These are phyloP conservation scores for Alviniconcha marisindica DNA, from an alignment of 1,140 invertebrate species.

Conservation along the genomic window DNA sequence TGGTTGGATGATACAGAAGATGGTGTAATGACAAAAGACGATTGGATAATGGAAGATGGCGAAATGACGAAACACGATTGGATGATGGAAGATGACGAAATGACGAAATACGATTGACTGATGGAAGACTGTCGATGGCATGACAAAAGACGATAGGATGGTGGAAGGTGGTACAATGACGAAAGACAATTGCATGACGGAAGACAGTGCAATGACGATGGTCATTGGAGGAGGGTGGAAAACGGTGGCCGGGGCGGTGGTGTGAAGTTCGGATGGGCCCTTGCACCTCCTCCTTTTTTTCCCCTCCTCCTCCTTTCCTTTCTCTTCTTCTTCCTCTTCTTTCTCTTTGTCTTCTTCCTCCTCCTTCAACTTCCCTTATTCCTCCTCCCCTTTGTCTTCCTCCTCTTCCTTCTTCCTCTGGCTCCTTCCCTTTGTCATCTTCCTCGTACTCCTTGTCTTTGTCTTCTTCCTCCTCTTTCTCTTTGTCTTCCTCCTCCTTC, in stretches of 20 bases:
- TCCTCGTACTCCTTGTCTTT: too few species aligned
- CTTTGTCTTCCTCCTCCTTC: background rate
- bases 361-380: too few species aligned
- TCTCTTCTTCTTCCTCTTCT: background rate
- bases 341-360: background rate
- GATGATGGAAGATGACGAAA: too few species aligned
- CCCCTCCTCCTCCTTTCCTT: background rate
- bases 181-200: background rate
- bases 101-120: too few species aligned
- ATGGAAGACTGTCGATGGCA: too few species aligned
- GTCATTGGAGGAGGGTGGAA: background rate
- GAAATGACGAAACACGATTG: too few species aligned
- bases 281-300: background rate
- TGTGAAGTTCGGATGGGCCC: background rate
- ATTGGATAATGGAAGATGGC: too few species aligned
- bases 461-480: background rate
- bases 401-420: too few species aligned
- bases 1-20: too few species aligned
- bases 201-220: background rate
- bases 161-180: background rate
- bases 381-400: too few species aligned
- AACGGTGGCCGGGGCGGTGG: background rate
- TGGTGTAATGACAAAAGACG: too few species aligned
- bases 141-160: background rate
- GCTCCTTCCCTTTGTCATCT: too few species aligned